Percentiles rank a stretch among this genome's conserved stretches.
Conservation (phyloP, 2,113 vertebrate species). For the Gobius niger region DNA sequence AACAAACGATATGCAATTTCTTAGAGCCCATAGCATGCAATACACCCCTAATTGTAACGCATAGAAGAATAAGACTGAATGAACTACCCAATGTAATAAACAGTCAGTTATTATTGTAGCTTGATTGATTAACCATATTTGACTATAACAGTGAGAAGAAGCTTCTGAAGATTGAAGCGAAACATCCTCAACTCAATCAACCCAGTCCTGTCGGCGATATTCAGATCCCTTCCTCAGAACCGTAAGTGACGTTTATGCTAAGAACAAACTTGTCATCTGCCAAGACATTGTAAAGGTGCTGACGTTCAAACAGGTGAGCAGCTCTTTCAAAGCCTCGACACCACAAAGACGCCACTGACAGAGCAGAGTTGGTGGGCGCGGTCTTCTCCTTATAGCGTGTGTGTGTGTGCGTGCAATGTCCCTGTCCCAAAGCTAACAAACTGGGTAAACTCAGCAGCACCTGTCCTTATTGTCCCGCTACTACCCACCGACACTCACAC, state of each 20-base stretch:
- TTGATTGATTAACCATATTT: no score
- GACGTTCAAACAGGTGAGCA: constrained; percentile 39
- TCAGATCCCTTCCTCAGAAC: no score
- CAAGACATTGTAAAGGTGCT: constrained; percentile 2
- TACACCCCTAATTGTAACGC: constrained; percentile 1
- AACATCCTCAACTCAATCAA: no score
- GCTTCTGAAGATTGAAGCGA: no score
- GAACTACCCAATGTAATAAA: neutral
- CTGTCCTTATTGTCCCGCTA: constrained; percentile 66
- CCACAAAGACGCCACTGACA: constrained; percentile 40
- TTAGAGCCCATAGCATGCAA: no score
- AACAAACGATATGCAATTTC: no score
- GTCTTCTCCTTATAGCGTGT: constrained; percentile 53
- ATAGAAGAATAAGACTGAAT: neutral
- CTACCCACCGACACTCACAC: constrained; percentile 62
- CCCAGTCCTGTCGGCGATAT: no score
- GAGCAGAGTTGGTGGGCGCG: constrained; percentile 42
- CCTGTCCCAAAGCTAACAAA: constrained; percentile 68
- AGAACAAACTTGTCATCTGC: constrained; percentile 40
- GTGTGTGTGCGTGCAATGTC: constrained; percentile 50
- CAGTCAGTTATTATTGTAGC: neutral
- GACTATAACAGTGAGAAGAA: no score
- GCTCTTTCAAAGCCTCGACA: constrained; percentile 41
- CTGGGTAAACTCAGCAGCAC: constrained; percentile 68
- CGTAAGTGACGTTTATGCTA: constrained; percentile 10